Evolutionary conservation across 2,888 invertebrate genomes (phyloP).

Genomic region (Ornithoptera alexandrae): DNA sequence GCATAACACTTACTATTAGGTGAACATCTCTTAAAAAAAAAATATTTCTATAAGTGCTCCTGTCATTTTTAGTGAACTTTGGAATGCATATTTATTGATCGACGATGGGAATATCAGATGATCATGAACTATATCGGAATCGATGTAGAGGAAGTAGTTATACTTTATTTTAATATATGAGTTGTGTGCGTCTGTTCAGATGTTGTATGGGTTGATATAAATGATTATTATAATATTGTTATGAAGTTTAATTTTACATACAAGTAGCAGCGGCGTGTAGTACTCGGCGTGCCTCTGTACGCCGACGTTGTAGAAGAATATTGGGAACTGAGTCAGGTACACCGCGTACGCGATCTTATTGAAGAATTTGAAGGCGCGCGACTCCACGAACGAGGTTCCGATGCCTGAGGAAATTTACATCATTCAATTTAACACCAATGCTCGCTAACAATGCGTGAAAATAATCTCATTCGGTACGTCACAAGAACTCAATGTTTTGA

Average conservation of each 20-base stretch:
- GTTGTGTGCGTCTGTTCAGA: no score
- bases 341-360: slow-evolving; percentile 81
- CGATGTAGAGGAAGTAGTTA: no score
- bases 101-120: no score
- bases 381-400: slow-evolving; percentile 74
- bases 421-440: slow-evolving; percentile 17
- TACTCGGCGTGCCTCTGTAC: slow-evolving; percentile 70
- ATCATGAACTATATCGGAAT: no score
- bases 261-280: slow-evolving; percentile 73
- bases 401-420: slow-evolving; percentile 45
- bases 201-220: no score
- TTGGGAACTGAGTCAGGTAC: slow-evolving; percentile 82
- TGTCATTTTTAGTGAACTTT: no score
- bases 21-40: no score
- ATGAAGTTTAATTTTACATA: slow-evolving; percentile 47
- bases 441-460: slow-evolving; percentile 1
- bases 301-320: slow-evolving; percentile 83
- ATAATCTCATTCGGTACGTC: background rate
- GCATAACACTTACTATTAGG: no score
- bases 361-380: slow-evolving; percentile 77
- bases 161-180: no score
- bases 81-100: no score
- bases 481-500: background rate
- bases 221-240: no score
- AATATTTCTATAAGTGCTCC: no score